Evolutionary conservation across 2,797 vertebrate genomes (phyloP).

Genomic region (Streptopelia turtur): DNA sequence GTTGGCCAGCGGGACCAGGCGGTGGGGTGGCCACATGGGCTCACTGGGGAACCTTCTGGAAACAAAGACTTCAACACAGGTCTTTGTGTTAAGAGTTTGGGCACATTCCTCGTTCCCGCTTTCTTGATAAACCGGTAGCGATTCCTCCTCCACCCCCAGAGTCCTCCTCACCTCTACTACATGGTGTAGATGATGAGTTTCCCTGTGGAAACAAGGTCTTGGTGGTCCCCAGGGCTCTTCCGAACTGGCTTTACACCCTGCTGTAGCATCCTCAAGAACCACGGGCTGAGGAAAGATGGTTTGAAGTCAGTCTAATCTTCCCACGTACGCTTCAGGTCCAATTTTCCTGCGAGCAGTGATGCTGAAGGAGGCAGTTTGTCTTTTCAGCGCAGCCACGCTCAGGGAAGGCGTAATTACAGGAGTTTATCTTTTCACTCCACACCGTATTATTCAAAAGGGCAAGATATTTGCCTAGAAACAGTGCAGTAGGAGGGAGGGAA

Average conservation of each 20-base stretch:
- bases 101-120: background rate
- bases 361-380: conserved; percentile 7
- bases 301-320: background rate
- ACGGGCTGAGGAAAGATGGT: background rate
- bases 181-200: background rate
- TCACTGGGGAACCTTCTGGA: background rate
- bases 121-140: background rate
- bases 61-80: background rate
- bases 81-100: background rate
- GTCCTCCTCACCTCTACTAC: background rate
- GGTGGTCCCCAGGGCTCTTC: background rate
- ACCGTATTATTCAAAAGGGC: background rate
- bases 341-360: background rate
- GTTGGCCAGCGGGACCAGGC: background rate
- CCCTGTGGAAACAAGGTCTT: background rate
- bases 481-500: background rate
- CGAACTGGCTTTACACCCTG: background rate
- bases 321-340: background rate
- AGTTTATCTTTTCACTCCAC: conserved; percentile 25
- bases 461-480: conserved; percentile 18
- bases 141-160: background rate
- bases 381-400: background rate
- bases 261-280: background rate
- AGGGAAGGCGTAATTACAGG: conserved; percentile 4
- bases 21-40: accelerated